These are phyloP conservation scores for Leptoclinus maculatus DNA, from an alignment of 2,797 vertebrate species.

Conservation along the genomic window DNA sequence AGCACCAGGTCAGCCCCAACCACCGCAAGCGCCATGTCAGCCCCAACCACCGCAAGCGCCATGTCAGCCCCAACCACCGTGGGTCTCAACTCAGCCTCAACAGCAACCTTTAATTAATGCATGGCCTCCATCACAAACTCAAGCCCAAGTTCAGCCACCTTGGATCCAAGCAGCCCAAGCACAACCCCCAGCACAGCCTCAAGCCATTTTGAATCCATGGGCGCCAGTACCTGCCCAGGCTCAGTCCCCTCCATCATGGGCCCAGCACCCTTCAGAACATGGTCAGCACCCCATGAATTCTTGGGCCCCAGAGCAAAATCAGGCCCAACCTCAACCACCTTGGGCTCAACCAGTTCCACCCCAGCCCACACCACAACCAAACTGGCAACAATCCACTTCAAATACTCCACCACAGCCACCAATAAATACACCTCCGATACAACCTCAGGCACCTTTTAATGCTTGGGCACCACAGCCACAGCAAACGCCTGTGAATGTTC, in stretches of 20 bases:
- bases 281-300: constrained; percentile 58
- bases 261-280: constrained; percentile 73
- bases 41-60: constrained; percentile 70
- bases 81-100: constrained; percentile 72
- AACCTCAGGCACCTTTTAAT: constrained; percentile 65
- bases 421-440: constrained; percentile 65
- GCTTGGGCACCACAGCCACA: constrained; percentile 81
- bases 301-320: constrained; percentile 72
- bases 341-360: constrained; percentile 67
- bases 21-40: constrained; percentile 72
- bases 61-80: constrained; percentile 73
- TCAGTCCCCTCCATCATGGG: constrained; percentile 76
- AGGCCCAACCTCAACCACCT: constrained; percentile 66
- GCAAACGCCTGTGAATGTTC: constrained; percentile 77
- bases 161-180: constrained; percentile 75
- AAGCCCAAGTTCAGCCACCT: constrained; percentile 72
- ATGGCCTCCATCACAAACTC: constrained; percentile 75
- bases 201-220: constrained; percentile 76
- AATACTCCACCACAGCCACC: constrained; percentile 62
- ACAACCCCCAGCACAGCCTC: constrained; percentile 67
- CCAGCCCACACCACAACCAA: constrained; percentile 67
- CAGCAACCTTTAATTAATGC: constrained; percentile 68
- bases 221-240: constrained; percentile 70
- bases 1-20: constrained; percentile 69
- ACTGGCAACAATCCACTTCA: constrained; percentile 72